phyloP scores from a whole-genome alignment of 2,888 invertebrate species.

The Camponotus fellah region DNA sequence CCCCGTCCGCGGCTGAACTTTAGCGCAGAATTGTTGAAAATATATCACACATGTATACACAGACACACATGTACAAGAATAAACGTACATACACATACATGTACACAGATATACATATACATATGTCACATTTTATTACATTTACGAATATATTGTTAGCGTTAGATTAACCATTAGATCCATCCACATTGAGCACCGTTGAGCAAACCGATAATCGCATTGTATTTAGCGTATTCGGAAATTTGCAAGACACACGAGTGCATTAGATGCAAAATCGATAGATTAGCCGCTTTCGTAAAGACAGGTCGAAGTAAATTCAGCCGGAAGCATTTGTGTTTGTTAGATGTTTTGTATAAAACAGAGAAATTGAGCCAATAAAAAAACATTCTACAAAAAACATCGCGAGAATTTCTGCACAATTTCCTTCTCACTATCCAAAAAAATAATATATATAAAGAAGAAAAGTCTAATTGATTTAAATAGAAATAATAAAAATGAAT shows the following conservation, averaged over 20 bases:
- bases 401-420: not conserved
- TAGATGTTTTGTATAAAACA: conserved; percentile 84
- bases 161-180: conserved; percentile 62
- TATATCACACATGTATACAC: not conserved
- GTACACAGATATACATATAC: conserved; percentile 7
- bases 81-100: conserved; percentile 17
- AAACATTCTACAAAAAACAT: conserved; percentile 70
- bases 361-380: conserved; percentile 78
- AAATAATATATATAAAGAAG: not conserved
- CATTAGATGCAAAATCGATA: conserved; percentile 72
- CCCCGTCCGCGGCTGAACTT: conserved; percentile 69
- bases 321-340: conserved; percentile 80
- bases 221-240: conserved; percentile 67
- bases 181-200: conserved; percentile 69
- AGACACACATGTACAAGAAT: not conserved
- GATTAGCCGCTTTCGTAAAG: conserved; percentile 76
- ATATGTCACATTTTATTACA: conserved; percentile 58
- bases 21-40: conserved; percentile 65
- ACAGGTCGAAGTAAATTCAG: conserved; percentile 70
- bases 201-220: conserved; percentile 63
- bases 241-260: conserved; percentile 55
- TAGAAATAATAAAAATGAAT: not conserved
- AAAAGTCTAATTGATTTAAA: not conserved
- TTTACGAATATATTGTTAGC: conserved; percentile 59
- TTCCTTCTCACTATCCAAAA: not conserved